A percentile compares a stretch with the other conserved stretches of the same genome.
Conservation (phyloP, 2,888 invertebrate species). For the Meloe dianella region DNA sequence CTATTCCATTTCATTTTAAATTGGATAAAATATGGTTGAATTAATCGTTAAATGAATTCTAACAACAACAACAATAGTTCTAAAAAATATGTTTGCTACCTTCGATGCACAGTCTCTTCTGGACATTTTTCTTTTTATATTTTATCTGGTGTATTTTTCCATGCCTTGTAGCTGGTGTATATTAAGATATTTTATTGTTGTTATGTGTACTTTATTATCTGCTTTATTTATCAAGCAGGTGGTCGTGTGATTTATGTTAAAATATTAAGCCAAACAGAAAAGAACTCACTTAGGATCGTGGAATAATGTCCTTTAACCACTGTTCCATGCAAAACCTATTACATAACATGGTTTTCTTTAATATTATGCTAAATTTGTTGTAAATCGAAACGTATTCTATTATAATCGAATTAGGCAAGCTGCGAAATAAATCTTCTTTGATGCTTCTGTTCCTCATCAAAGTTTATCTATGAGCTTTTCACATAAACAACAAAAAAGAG, state of each 20-base stretch:
- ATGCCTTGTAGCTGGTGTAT: not conserved
- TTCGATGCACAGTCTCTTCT: too few species aligned
- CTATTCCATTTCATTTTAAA: not conserved
- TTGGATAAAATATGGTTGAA: not conserved
- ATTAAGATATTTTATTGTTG: not conserved
- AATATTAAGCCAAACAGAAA: not conserved
- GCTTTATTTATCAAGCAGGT: conserved; percentile 9
- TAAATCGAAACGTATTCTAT: too few species aligned
- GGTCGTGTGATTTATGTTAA: not conserved
- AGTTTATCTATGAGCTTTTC: not conserved
- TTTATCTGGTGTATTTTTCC: not conserved
- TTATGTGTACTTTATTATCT: not conserved
- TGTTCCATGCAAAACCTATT: not conserved
- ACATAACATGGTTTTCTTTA: not conserved
- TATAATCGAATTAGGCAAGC: too few species aligned
- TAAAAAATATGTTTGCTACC: too few species aligned
- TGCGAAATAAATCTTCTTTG: too few species aligned
- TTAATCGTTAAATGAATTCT: not conserved
- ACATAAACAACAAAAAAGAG: too few species aligned
- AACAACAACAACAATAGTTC: not conserved
- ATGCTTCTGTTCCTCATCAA: too few species aligned
- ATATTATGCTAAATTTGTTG: not conserved
- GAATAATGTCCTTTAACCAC: not conserved
- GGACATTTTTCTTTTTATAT: too few species aligned
- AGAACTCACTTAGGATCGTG: not conserved